Evolutionary conservation across 2,113 vertebrate species (phyloP).

Genomic region (Taurulus bubalis): DNA sequence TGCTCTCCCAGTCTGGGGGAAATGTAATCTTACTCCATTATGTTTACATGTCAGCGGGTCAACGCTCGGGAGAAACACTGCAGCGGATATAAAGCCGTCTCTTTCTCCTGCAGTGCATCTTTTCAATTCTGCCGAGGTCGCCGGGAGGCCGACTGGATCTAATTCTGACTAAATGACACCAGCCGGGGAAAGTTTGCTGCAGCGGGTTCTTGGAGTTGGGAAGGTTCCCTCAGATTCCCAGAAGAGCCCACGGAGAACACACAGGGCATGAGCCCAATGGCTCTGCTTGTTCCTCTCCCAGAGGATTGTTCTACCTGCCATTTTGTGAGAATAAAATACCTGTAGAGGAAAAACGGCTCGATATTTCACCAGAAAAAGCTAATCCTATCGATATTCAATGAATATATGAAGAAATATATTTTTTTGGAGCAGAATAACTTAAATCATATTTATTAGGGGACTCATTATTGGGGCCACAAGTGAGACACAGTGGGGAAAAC

Average conservation of each 20-base stretch:
- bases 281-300: neutral
- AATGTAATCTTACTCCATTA: conserved; percentile 71
- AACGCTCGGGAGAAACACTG: conserved; percentile 34
- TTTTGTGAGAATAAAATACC: too few relatives aligned
- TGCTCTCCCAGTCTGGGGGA: conserved; percentile 27
- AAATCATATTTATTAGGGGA: too few relatives aligned
- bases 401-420: too few relatives aligned
- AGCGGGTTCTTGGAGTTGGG: neutral
- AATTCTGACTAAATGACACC: conserved; percentile 38
- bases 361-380: too few relatives aligned
- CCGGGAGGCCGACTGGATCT: conserved; percentile 29
- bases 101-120: conserved; percentile 7
- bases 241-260: neutral
- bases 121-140: conserved; percentile 55
- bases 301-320: too few relatives aligned
- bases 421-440: too few relatives aligned
- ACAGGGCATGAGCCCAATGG: neutral
- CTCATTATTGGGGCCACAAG: too few relatives aligned
- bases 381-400: too few relatives aligned
- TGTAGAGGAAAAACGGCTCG: too few relatives aligned
- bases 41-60: conserved; percentile 70
- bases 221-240: conserved; percentile 7
- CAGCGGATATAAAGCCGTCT: conserved; percentile 30
- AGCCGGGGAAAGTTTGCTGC: neutral
- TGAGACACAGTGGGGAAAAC: neutral